These are phyloP conservation scores for Brachycybe producta DNA, from an alignment of 2,888 invertebrate genomes.

Conservation along the genomic window DNA sequence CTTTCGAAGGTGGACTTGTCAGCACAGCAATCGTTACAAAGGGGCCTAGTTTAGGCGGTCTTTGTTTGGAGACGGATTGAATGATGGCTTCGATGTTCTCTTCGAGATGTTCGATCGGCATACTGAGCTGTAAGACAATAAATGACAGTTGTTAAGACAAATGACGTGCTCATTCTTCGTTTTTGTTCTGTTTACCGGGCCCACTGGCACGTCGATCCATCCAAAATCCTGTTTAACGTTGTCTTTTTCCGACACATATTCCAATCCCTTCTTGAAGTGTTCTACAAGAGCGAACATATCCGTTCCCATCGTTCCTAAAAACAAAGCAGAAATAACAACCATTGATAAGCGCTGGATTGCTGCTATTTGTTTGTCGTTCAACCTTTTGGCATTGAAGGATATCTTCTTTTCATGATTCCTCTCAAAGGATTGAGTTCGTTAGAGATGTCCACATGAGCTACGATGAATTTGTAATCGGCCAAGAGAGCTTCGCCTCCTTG, in stretches of 20 bases:
- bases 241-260: slow-evolving; percentile 49
- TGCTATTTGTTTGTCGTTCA: too few species aligned
- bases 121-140: slow-evolving; percentile 46
- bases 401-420: slow-evolving; percentile 61
- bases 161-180: too few species aligned
- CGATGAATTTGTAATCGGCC: slow-evolving; percentile 54
- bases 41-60: slow-evolving; percentile 50
- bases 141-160: slow-evolving; percentile 23
- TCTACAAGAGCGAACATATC: slow-evolving; percentile 49
- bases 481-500: slow-evolving; percentile 24
- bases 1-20: slow-evolving; percentile 45
- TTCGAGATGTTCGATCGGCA: slow-evolving; percentile 55
- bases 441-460: slow-evolving; percentile 67
- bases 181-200: slow-evolving; percentile 48
- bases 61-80: slow-evolving; percentile 47
- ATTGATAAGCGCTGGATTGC: slow-evolving; percentile 5
- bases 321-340: slow-evolving; percentile 8
- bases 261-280: slow-evolving; percentile 55
- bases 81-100: slow-evolving; percentile 56
- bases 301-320: slow-evolving; percentile 49
- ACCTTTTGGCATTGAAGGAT: slow-evolving; percentile 46
- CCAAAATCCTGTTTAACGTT: slow-evolving; percentile 59
- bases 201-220: slow-evolving; percentile 49
- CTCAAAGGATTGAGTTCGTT: slow-evolving; percentile 60
- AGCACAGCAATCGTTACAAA: slow-evolving; percentile 52